These are phyloP conservation scores for Busseola fusca DNA, from an alignment of 2,888 invertebrate genomes.

Conservation along the genomic window DNA sequence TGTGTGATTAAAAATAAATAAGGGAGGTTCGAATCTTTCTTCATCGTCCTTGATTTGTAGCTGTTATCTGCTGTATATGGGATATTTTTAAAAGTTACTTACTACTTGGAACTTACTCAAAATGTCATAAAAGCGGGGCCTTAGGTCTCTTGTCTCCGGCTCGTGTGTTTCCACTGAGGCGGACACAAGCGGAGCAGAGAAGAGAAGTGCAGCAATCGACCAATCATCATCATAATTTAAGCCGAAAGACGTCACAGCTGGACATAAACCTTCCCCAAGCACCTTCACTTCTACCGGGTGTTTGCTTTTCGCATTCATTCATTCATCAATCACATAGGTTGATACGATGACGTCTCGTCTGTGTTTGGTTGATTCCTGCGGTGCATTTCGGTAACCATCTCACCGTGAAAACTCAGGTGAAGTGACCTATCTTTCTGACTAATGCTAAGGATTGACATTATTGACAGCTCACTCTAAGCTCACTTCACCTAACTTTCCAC, in stretches of 20 bases:
- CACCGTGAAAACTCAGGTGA: no score
- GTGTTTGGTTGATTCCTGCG: not conserved
- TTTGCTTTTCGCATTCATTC: no score
- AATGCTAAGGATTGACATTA: no score
- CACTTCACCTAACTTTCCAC: no score
- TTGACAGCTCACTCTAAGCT: no score
- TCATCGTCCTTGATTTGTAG: not conserved
- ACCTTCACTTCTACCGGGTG: no score
- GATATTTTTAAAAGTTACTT: not conserved
- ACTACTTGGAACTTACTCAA: not conserved
- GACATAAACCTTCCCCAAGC: no score
- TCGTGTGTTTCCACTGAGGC: not conserved
- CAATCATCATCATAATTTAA: no score
- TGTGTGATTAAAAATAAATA: slow-evolving; percentile 15
- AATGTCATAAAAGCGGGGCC: not conserved
- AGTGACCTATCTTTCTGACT: no score
- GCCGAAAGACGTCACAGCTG: no score
- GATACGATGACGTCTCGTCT: not conserved
- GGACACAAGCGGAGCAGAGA: not conserved
- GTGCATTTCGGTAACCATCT: no score
- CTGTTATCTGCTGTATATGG: not conserved
- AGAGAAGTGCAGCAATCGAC: not conserved
- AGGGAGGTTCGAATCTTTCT: not conserved
- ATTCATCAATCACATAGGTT: not conserved
- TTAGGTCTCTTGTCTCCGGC: no score